Evolutionary conservation across 2,888 invertebrate species (phyloP), one percentile per base, ranked within the genome.

Genomic region (Alitta virens): DNA sequence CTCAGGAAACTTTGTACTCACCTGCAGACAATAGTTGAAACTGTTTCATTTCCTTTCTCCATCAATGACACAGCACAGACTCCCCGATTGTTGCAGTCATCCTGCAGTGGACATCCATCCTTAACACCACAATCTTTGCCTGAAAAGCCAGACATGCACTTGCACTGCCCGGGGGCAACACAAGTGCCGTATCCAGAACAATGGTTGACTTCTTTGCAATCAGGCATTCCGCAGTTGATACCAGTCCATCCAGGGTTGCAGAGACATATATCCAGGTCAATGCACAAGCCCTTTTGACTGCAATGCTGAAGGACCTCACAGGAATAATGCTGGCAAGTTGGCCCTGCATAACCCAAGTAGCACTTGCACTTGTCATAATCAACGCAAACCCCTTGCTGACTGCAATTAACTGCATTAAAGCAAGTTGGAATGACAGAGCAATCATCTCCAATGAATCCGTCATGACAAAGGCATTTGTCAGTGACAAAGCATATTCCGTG

Each of bases 301-400:
- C 53, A 53, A n/a, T n/a, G n/a, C 5, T 24, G n/a, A 5, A 53
- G 14, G 3, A 26, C 21, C 53, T 53, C 53, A 53, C 53, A 53
- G 16, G 53, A 53, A 18, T 9, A 53, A 7, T 53, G 53, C 33
- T n/a, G 16, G n/a, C 53, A 53, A 12, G 18, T 5, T 23, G 18
- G 21, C 5, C 53, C 53, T 12, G 18, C n/a, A 24, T 53, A 53
- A 16, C 53, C 53, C 5, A 53, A 23, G 14, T 53, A 12, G 21
- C 53, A 53, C 21, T 53, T 53, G 23, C 53, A 53, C 23, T 18
- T 53, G n/a, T 53, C 53, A 53, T 53, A 9, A 53, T 53, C 53
- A 7, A 53, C n/a, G 24, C 53, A 53, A 7, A 53, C 21, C 21
- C 53, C 53, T 21, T 53, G 18, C 18, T 53, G 18, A 21, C 46